A percentile compares a stretch with the other conserved stretches of the same genome.
Evolutionary conservation across 2,888 invertebrate species (phyloP).

Genomic region (Spisula solida): DNA sequence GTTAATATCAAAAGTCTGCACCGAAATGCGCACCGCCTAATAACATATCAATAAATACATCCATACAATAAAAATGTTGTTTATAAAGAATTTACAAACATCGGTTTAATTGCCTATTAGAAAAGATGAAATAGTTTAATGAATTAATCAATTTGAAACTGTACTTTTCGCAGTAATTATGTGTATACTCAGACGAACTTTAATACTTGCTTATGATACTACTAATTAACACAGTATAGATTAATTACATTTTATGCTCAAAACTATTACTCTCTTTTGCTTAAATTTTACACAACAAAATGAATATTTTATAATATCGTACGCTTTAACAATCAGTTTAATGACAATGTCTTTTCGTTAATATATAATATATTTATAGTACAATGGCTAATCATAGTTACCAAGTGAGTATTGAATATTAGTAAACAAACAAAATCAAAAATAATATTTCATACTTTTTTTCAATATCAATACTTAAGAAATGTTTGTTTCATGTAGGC

Average conservation of each 20-base stretch:
- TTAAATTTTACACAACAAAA: neutral
- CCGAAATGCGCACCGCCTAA: neutral
- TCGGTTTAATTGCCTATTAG: neutral
- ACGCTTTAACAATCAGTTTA: too few species aligned
- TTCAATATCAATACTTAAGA: too few species aligned
- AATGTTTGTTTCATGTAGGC: too few species aligned
- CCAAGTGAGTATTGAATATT: too few species aligned
- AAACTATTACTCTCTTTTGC: neutral
- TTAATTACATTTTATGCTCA: neutral
- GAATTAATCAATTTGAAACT: neutral
- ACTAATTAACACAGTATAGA: neutral
- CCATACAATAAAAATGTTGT: neutral
- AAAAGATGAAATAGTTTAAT: neutral
- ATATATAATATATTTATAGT: too few species aligned
- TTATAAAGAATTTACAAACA: neutral
- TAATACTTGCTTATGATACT: neutral
- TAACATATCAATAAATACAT: neutral
- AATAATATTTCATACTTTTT: too few species aligned
- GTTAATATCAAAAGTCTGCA: neutral
- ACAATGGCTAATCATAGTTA: too few species aligned
- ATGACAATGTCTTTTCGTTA: too few species aligned
- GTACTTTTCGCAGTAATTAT: conserved; percentile 6
- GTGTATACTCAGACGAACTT: neutral
- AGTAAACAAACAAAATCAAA: too few species aligned
- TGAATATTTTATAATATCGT: too few species aligned